Evolutionary conservation across 2,113 vertebrate genomes (phyloP), one percentile per base, ranked within the genome.

Genomic region (Trichechus manatus): DNA sequence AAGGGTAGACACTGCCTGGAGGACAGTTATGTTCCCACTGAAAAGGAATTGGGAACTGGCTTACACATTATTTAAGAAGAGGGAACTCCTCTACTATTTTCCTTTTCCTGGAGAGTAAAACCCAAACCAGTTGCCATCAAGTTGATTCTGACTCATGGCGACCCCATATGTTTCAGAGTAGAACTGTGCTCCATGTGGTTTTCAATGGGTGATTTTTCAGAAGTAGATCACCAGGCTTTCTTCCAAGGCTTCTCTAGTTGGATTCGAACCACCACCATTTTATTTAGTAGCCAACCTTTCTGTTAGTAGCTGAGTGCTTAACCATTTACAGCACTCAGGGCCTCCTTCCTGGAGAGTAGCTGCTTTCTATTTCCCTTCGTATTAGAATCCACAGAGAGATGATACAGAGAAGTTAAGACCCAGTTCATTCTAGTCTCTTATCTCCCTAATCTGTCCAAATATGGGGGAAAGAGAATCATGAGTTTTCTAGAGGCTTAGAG

Each of bases 21-120:
- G 17, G 27, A 47, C 3, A 42, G 4, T 4, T 9, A 5, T 70
- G 42, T 15, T 10, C 8, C 8, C n/a, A 4, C 2, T 8, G 31
- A 29, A 66, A 66, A 56, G n/a, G 10, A 64, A 27, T 17, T 3
- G 29, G n/a, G 17, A 53, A 77, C 9, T 10, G 33, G 11, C 14
- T 83, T n/a, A 3, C 27, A 25, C 5, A 1, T 1, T 3, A 3
- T 20, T 47, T 25, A 47, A n/a, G 39, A 20, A 22, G 3, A 2
- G 33, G 56, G 33, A 11, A 6, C 53, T 25, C 42, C 23, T 88
- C 42, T 25, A 1, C 9, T 2, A 19, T 10, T 15, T 42, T 39
- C 72, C 23, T 42, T 9, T 72, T 56, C 66, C 72, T 9, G 42
- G 47, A 72, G 23, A 89, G 0, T 0, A 47, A 61, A 61, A 72